phyloP scores from a whole-genome alignment of 2,113 vertebrate species.

The Egretta garzetta region DNA sequence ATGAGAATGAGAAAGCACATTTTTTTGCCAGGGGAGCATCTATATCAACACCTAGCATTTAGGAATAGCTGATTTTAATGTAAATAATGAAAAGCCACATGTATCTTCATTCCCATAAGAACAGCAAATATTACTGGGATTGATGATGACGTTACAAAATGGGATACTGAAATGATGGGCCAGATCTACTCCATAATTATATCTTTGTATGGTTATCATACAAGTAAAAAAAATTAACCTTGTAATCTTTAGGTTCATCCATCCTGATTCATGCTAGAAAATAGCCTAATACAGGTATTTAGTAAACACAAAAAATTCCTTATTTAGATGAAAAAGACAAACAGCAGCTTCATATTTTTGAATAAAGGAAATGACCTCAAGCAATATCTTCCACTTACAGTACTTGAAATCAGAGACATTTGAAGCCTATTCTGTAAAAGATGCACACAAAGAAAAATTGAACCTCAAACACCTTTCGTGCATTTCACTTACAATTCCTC shows the following conservation, averaged over 20 bases:
- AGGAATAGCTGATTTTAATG: not conserved
- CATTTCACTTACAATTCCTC: constrained; percentile 47
- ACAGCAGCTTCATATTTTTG: not conserved
- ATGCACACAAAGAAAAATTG: constrained; percentile 39
- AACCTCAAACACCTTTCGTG: constrained; percentile 56
- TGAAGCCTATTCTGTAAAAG: constrained; percentile 18
- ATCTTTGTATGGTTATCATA: not conserved
- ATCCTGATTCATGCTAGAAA: not conserved
- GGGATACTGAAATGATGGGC: not conserved
- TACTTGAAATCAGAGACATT: not conserved
- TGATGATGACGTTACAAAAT: constrained; percentile 23
- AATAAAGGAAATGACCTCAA: constrained; percentile 28
- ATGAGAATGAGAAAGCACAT: not conserved
- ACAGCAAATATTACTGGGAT: not conserved
- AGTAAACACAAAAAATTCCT: not conserved
- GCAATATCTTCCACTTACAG: constrained; percentile 18
- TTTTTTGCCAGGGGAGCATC: not conserved
- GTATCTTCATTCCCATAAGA: not conserved
- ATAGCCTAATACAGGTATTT: not conserved
- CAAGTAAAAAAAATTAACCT: constrained; percentile 1
- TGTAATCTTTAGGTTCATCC: not conserved
- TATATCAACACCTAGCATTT: not conserved
- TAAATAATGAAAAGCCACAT: not conserved
- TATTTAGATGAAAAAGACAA: constrained; percentile 19
- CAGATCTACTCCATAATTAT: constrained; percentile 5